Evolutionary conservation across 2,888 invertebrate genomes (phyloP), one percentile per base, ranked within the genome.

Genomic region (Calephelis perditalis): DNA sequence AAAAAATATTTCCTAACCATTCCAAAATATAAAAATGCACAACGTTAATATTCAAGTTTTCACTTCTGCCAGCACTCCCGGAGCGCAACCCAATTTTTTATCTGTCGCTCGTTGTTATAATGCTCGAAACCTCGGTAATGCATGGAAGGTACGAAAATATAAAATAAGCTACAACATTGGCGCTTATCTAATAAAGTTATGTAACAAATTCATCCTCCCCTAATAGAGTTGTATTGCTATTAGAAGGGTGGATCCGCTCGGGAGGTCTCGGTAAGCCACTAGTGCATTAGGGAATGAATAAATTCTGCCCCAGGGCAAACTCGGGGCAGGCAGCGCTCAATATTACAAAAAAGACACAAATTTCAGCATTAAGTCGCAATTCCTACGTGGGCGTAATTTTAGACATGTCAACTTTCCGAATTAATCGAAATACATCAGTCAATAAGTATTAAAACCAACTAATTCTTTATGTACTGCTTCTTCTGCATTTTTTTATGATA

Each of bases 221-320:
- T 59, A 59, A 59, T 59, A 59, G 59, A 45, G 55, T 59, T 55
- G 55, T 59, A 54, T 55, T n/a, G 59, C 59, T 55, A 59, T 59
- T 59, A 59, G 40, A 40, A 49, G 58, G 58, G 56, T 45, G 56
- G 10, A 54, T 45, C 52, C 15, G 58, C n/a, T 59, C 35, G 55
- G 43, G 54, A 45, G 36, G 44, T 15, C 43, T 26, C 36, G 45
- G 59, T 45, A 11, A 44, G 59, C 59, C 59, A 36, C 52, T 44
- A 52, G 49, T 52, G 43, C 62, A 61, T 58, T 56, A 43, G 46
- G 56, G 49, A 56, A 56, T 49, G 56, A 40, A 60, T 47, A 36
- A 62, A 58, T 15, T 40, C 56, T 15, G 47, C 62, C 59, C 62
- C 36, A 12, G 62, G 62, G 62, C 46, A 9, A 5, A 43, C 43